Evolutionary conservation across 92 coral and sea anemone species (phyloP).

Genomic region (Plumapathes pennacea): DNA sequence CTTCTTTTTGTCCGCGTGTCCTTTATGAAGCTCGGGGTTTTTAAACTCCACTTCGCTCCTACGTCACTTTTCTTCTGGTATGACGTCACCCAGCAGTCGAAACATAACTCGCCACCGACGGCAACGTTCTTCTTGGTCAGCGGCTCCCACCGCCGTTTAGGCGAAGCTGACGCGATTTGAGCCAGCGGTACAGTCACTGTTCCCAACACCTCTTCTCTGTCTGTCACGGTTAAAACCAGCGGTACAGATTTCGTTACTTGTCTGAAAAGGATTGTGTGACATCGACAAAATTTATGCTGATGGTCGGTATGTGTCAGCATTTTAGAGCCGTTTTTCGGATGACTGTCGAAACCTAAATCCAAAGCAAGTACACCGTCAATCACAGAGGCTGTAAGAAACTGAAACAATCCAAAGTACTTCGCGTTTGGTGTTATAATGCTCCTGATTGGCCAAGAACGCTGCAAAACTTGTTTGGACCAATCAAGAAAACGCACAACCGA

Average conservation of each 20-base stretch:
- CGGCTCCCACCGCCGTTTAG: constrained; percentile 95
- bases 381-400: too few relatives aligned
- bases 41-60: constrained; percentile 23
- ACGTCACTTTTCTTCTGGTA: constrained; percentile 41
- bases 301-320: too few relatives aligned
- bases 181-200: constrained; percentile 73
- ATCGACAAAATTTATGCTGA: too few relatives aligned
- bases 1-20: constrained; percentile 77
- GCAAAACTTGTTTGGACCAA: too few relatives aligned
- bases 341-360: too few relatives aligned
- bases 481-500: too few relatives aligned
- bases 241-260: constrained; percentile 77
- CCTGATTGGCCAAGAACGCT: too few relatives aligned
- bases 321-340: too few relatives aligned
- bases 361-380: too few relatives aligned
- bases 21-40: constrained; percentile 8
- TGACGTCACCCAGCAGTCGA: constrained; percentile 90
- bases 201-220: constrained; percentile 78
- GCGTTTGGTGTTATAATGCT: too few relatives aligned
- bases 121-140: constrained; percentile 65
- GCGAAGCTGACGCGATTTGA: constrained; percentile 92
- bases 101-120: constrained; percentile 86
- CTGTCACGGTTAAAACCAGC: constrained; percentile 78
- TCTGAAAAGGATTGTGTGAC: constrained; percentile 46
- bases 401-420: too few relatives aligned